These are phyloP conservation scores for Melangyna quadrimaculata DNA, from an alignment of 2,888 invertebrate genomes.

Conservation along the genomic window DNA sequence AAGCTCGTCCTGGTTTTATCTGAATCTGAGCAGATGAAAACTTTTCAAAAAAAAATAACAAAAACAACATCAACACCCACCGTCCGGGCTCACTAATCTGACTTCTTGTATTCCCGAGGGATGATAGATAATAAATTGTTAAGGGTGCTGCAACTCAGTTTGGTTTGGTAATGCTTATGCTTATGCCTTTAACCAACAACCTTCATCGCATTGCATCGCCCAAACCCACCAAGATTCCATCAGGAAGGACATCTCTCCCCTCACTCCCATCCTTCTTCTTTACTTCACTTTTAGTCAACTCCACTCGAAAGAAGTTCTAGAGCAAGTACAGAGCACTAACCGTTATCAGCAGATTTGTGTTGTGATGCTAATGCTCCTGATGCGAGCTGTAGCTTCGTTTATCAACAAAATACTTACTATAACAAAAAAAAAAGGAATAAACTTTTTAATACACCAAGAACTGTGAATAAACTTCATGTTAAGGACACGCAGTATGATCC, in stretches of 20 bases:
- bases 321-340: conserved; percentile 65
- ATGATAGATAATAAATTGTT: conserved; percentile 66
- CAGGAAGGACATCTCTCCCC: not conserved
- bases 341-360: conserved; percentile 71
- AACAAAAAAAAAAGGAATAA: conserved; percentile 36
- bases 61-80: conserved; percentile 50
- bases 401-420: conserved; percentile 44
- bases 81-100: conserved; percentile 49
- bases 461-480: conserved; percentile 60
- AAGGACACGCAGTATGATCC: conserved; percentile 56
- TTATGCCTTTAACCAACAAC: not conserved
- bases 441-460: conserved; percentile 66
- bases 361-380: conserved; percentile 70
- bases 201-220: too few species aligned
- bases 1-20: conserved; percentile 47
- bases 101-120: conserved; percentile 60
- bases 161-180: conserved; percentile 40
- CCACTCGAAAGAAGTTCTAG: conserved; percentile 49
- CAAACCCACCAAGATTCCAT: not conserved
- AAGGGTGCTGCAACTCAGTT: conserved; percentile 47
- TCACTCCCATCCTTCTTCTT: conserved; percentile 14
- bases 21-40: conserved; percentile 68
- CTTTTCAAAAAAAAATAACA: conserved; percentile 55
- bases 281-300: conserved; percentile 9
- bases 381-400: conserved; percentile 65